Evolutionary conservation across 2,113 vertebrate species (phyloP).

Genomic region (Erpornis zantholeuca): DNA sequence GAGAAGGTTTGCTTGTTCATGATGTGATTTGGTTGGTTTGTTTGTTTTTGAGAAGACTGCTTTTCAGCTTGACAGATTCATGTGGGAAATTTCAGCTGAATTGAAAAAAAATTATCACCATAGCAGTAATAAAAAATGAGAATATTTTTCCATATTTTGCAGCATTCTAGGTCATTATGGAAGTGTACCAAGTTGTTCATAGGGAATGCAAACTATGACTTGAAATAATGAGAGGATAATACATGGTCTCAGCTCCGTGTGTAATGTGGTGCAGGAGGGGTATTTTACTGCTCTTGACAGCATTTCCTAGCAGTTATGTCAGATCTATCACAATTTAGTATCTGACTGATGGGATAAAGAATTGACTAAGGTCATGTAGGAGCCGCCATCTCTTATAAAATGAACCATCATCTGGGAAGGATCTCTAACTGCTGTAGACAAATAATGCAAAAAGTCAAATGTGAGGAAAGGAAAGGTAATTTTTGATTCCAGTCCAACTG

Average conservation of each 20-base stretch:
- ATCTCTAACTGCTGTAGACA: background rate
- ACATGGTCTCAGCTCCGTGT: background rate
- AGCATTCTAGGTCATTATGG: conserved; percentile 22
- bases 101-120: background rate
- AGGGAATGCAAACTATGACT: conserved; percentile 39
- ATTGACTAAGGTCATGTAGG: background rate
- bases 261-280: background rate
- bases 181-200: conserved; percentile 6
- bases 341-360: background rate
- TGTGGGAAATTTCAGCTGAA: background rate
- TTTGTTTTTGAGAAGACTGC: background rate
- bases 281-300: conserved; percentile 12
- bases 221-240: conserved; percentile 55
- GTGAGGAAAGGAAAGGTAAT: background rate
- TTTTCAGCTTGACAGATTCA: background rate
- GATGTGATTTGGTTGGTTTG: background rate
- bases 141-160: background rate
- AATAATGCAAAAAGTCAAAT: background rate
- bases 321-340: background rate
- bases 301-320: conserved; percentile 19
- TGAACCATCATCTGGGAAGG: background rate
- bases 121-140: background rate
- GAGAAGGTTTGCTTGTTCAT: background rate
- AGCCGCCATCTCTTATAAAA: background rate
- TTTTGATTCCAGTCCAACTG: background rate